These are phyloP conservation scores for Okapia johnstoni DNA, from an alignment of 2,113 vertebrate species.

Conservation along the genomic window DNA sequence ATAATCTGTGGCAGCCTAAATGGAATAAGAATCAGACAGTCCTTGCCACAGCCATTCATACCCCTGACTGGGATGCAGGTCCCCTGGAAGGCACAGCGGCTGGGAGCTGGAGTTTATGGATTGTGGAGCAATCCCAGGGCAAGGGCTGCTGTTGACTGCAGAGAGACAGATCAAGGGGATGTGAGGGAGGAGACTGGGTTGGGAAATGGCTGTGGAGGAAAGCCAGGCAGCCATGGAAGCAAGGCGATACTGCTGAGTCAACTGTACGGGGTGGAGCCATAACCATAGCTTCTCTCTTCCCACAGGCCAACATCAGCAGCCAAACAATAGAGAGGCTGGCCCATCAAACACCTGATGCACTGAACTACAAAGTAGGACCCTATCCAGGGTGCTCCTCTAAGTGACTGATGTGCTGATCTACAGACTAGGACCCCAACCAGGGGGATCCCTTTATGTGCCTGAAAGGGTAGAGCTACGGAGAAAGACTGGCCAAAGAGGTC, in stretches of 20 bases:
- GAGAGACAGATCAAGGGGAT: neutral
- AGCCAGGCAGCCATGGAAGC: too few relatives aligned
- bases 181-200: neutral
- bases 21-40: neutral
- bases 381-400: neutral
- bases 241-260: neutral
- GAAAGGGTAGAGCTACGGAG: neutral
- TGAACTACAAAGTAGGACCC: rapidly evolving
- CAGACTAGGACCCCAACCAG: neutral
- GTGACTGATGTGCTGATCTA: neutral
- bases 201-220: neutral
- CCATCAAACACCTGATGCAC: neutral
- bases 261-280: neutral
- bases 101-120: neutral
- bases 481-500: neutral
- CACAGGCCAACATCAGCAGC: rapidly evolving
- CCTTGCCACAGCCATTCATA: neutral
- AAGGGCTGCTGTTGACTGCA: neutral
- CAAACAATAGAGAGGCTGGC: neutral
- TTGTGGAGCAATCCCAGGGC: neutral
- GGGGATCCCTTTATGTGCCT: neutral
- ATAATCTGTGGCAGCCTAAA: neutral
- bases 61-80: neutral
- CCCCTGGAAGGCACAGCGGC: neutral
- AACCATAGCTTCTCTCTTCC: neutral